Percentiles rank a stretch among this genome's conserved stretches.
Evolutionary conservation across 2,797 vertebrate genomes (phyloP).

Genomic region (Pangasius macronema): DNA sequence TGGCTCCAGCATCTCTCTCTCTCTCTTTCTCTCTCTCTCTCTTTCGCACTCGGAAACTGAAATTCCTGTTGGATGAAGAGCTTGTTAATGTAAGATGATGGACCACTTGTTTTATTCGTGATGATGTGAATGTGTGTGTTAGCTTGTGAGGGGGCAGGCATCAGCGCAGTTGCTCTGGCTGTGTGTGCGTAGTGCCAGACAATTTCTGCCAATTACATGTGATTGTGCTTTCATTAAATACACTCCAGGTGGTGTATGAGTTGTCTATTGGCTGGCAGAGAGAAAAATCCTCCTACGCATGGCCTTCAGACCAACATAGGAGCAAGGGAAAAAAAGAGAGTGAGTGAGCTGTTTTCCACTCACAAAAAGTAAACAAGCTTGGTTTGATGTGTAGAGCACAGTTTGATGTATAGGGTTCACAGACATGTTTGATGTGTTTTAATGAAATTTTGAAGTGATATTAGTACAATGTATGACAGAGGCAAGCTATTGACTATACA

Average conservation of each 20-base stretch:
- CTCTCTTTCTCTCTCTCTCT: not conserved
- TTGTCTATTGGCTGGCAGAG: constrained; percentile 56
- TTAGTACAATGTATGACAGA: not conserved
- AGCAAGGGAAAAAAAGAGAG: constrained; percentile 7
- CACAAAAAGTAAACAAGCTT: constrained; percentile 41
- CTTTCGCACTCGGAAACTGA: not conserved
- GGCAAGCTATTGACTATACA: constrained; percentile 2
- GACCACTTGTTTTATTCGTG: constrained; percentile 31
- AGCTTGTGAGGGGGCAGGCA: constrained; percentile 34
- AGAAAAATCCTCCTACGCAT: constrained; percentile 52
- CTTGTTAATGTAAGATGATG: constrained; percentile 24
- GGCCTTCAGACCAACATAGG: constrained; percentile 49
- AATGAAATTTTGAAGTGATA: constrained; percentile 3
- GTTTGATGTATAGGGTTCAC: constrained; percentile 3
- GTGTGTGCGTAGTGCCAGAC: constrained; percentile 50
- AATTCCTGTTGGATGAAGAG: constrained; percentile 33
- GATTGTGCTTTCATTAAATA: constrained; percentile 67
- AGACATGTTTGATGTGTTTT: constrained; percentile 19
- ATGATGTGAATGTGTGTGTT: constrained; percentile 34
- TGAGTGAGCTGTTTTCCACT: constrained; percentile 21
- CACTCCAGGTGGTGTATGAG: constrained; percentile 62
- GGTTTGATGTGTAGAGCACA: constrained; percentile 32
- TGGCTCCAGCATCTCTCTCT: not conserved
- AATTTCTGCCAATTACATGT: constrained; percentile 62
- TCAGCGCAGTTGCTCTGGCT: constrained; percentile 43